Conservation (phyloP, 2,113 vertebrate genomes). For the Leuciscus idus region DNA sequence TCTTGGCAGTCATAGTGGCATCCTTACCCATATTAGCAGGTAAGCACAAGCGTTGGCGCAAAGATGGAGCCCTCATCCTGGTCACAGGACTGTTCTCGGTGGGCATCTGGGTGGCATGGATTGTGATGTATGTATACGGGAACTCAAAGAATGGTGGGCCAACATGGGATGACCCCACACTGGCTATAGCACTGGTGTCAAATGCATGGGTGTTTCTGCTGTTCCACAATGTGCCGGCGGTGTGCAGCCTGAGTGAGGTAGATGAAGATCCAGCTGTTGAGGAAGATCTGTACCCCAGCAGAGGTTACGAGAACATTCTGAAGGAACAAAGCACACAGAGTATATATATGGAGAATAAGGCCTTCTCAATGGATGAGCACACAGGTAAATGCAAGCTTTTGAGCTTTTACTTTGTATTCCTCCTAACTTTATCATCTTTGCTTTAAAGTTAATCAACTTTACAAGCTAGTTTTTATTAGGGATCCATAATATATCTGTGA, state of each 20-base stretch:
- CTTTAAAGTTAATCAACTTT: not conserved
- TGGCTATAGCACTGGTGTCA: slow-evolving; percentile 88
- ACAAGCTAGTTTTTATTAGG: not conserved
- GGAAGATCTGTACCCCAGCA: slow-evolving; percentile 77
- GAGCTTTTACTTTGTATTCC: not conserved
- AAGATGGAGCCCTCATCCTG: slow-evolving; percentile 78
- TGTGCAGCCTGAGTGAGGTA: slow-evolving; percentile 76
- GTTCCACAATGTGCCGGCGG: slow-evolving; percentile 84
- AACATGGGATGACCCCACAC: slow-evolving; percentile 87
- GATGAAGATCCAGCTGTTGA: slow-evolving; percentile 66
- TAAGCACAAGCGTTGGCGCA: slow-evolving; percentile 80
- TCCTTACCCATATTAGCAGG: slow-evolving; percentile 77
- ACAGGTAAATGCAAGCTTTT: slow-evolving; percentile 73
- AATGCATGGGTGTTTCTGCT: slow-evolving; percentile 87
- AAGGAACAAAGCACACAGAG: slow-evolving; percentile 86
- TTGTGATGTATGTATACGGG: slow-evolving; percentile 88
- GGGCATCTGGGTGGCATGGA: slow-evolving; percentile 91
- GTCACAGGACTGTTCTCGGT: slow-evolving; percentile 76
- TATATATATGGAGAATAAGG: slow-evolving; percentile 94
- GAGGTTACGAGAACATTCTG: slow-evolving; percentile 90
- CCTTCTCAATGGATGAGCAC: slow-evolving; percentile 91
- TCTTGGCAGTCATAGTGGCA: slow-evolving; percentile 72
- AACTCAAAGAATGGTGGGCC: slow-evolving; percentile 68
- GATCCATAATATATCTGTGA: not conserved
- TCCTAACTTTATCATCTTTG: not conserved